Conservation (phyloP, 2,888 invertebrate species). For the Phania funesta region DNA sequence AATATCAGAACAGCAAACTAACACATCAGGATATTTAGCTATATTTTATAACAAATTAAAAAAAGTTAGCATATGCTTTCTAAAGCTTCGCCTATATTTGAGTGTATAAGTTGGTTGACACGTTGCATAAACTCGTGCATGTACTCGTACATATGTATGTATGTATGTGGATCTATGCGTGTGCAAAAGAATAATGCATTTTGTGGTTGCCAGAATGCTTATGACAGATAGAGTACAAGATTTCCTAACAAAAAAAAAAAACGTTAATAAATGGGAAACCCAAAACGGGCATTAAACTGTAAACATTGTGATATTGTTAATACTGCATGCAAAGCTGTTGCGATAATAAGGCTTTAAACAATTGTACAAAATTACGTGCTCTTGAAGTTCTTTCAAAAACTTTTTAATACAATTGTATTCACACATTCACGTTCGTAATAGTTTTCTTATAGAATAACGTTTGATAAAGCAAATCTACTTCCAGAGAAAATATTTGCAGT, state of each 20-base stretch:
- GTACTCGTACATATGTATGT: neutral
- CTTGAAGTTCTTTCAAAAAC: neutral
- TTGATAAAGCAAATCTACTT: no score
- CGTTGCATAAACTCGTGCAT: slow-evolving; percentile 1
- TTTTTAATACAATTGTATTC: no score
- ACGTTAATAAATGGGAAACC: slow-evolving; percentile 30
- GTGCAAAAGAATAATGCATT: slow-evolving; percentile 49
- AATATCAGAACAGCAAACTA: slow-evolving; percentile 12
- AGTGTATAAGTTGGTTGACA: slow-evolving; percentile 16
- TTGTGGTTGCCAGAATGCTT: slow-evolving; percentile 58
- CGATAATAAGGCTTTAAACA: neutral
- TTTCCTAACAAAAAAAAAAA: neutral
- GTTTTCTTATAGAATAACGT: no score
- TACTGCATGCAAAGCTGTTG: neutral
- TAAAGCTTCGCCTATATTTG: neutral
- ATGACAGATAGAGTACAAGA: slow-evolving; percentile 52
- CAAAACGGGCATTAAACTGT: slow-evolving; percentile 26
- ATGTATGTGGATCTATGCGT: neutral
- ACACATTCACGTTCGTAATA: no score
- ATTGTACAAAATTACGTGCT: neutral
- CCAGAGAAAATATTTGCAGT: no score
- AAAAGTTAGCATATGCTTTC: slow-evolving; percentile 28
- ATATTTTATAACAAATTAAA: neutral
- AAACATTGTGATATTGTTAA: slow-evolving; percentile 47
- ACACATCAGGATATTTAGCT: slow-evolving; percentile 16